Percentiles rank a stretch among this genome's conserved stretches.
Evolutionary conservation across 2,888 invertebrate species (phyloP).

Genomic region (Baccha elongata): DNA sequence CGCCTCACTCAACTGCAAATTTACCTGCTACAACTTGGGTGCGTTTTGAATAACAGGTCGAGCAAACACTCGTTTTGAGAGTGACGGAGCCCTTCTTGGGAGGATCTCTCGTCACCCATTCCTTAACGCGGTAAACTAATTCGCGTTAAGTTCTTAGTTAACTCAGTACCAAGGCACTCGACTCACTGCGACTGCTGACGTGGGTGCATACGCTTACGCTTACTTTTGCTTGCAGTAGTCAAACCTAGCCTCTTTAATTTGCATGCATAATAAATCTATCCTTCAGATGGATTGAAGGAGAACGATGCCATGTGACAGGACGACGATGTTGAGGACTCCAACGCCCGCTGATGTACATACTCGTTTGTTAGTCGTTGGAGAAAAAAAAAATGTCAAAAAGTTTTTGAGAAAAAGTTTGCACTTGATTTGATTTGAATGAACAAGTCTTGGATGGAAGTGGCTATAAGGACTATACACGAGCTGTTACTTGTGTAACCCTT

Average conservation of each 20-base stretch:
- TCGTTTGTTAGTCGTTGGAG: slow-evolving; percentile 6
- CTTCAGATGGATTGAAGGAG: slow-evolving; percentile 67
- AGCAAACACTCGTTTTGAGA: slow-evolving; percentile 58
- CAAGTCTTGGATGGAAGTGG: slow-evolving; percentile 63
- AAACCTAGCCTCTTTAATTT: slow-evolving; percentile 73
- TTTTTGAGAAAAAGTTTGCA: slow-evolving; percentile 64
- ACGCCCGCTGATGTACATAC: neutral
- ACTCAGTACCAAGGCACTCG: slow-evolving; percentile 60
- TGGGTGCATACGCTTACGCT: slow-evolving; percentile 69
- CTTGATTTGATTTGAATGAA: slow-evolving; percentile 71
- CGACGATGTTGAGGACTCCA: neutral
- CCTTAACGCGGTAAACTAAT: slow-evolving; percentile 58
- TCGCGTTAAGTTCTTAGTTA: slow-evolving; percentile 73
- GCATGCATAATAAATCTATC: slow-evolving; percentile 73
- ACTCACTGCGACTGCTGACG: slow-evolving; percentile 53
- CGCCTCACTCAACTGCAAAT: neutral
- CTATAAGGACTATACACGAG: slow-evolving; percentile 56
- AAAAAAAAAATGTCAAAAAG: slow-evolving; percentile 49
- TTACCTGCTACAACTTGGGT: slow-evolving; percentile 50
- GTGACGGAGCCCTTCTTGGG: slow-evolving; percentile 31
- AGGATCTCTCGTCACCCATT: slow-evolving; percentile 31
- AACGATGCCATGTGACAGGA: slow-evolving; percentile 54
- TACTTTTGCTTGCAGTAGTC: slow-evolving; percentile 71
- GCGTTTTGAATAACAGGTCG: slow-evolving; percentile 64
- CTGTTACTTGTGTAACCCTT: slow-evolving; percentile 62